Evolutionary conservation across 2,113 vertebrate genomes (phyloP), one percentile per base, ranked within the genome.

Genomic region (Cichladusa arquata): DNA sequence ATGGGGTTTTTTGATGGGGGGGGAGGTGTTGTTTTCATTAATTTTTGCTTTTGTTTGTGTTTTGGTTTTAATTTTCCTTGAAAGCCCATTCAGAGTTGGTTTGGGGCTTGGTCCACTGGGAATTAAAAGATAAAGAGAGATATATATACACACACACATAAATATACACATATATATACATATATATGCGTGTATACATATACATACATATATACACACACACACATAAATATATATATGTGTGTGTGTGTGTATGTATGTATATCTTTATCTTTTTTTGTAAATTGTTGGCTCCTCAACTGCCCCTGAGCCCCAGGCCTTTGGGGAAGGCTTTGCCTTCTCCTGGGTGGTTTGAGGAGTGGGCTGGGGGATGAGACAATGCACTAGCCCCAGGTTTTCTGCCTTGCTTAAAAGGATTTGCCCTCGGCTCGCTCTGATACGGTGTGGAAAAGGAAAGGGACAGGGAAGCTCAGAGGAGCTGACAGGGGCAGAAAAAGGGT

Each of bases 371-470:
- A 28, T 14, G 54, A 82, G 83, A 81, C 92, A 94, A 90, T 93
- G 58, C 6, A 2, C 84, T 79, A 71, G 77, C 90, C 87, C 51
- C 88, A 89, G 94, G 81, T 88, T 96, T 94, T 92, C 88, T 93
- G 88, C 56, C 92, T 66, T 0, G 6, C 67, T 86, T 92, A 96
- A 95, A 85, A 88, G 93, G 95, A 95, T 96, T 97, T 97, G 78
- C 45, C 74, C 83, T 71, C 12, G 6, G 93, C 48, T 51, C 1
- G 58, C 96, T 84, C 96, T 97, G 5, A 65, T 54, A 77, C 74
- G 42, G 8, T 96, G 97, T 56, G 91, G 76, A 70, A 61, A 91
- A 81, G 51, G 79, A 45, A 87, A 93, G 67, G 91, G 44, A 20
- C 4, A 23, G 50, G 18, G 34, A 12, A 36, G 31, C 64, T 16